Conservation (phyloP, 2,888 invertebrate genomes). For the Spisula solida region DNA sequence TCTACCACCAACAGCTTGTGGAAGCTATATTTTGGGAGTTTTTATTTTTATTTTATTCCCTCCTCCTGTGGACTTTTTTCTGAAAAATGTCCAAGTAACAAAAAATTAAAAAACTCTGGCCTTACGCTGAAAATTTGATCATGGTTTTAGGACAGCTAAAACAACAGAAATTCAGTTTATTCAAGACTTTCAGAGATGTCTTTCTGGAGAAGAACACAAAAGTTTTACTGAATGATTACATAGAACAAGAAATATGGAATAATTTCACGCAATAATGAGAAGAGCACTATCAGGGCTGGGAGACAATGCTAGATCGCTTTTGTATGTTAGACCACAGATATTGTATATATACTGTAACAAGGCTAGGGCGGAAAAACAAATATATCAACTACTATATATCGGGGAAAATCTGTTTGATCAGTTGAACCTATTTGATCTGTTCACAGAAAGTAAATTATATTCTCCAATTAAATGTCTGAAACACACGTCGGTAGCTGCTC, state of each 20-base stretch:
- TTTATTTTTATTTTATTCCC: no score
- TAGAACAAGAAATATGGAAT: neutral
- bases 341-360: neutral
- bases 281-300: neutral
- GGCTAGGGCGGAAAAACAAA: neutral
- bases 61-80: no score
- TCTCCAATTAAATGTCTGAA: neutral
- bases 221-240: no score
- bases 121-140: no score
- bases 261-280: neutral
- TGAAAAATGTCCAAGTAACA: no score
- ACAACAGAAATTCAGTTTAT: no score
- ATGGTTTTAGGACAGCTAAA: no score
- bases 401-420: constrained; percentile 16
- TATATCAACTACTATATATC: neutral
- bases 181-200: no score
- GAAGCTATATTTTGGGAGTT: no score
- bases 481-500: neutral
- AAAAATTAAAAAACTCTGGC: no score
- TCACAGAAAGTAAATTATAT: neutral
- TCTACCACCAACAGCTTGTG: no score
- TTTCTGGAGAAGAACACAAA: no score
- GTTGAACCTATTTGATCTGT: neutral
- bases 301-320: neutral
- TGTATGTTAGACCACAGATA: neutral